Base-by-base conservation (phyloP, 2,888 invertebrate genomes). In the Limnephilus marmoratus region DNA sequence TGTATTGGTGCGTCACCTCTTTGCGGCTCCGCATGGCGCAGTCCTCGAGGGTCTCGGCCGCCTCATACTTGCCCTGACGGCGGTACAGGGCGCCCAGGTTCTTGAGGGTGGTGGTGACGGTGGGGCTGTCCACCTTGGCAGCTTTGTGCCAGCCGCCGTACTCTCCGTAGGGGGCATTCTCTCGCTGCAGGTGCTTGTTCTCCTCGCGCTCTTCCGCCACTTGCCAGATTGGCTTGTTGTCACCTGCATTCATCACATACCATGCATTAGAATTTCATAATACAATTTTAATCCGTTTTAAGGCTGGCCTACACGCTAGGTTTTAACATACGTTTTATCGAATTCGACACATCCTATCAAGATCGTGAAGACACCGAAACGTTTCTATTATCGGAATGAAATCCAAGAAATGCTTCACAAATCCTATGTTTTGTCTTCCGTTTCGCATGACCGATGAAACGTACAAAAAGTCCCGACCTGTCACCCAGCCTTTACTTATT, bases 201-300 rank as follows among this genome's bases (percentile, higher is more conserved):
- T 99, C 99, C 95, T 99, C 99, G 7, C 99, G 97, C 95, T 99
- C 99, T 95, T 99, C 99, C 0, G 99, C 99, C 94, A 99, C 99
- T 97, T 99, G 98, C 98, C 99, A 99, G 95, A 99, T 99, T 15
- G 99, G 98, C 96, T 99, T 99, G 96, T 99, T 99, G 95, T 98
- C 98, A 92, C 97, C 98, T 98, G 96, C 82, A 93, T 34, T 49
- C 53, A 82, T 53, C 45, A 86, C 85, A 68, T 68, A 68, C n/a
- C 18, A 68, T 24, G 7, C 1, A 24, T 68, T 2, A 68, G 9
- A 68, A 68, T 68, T 24, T 68, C 24, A 68, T n/a, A 49, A 49
- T 49, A 3, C 15, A 3, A 15, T 49, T 49, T 45, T 49, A 13
- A 49, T 49, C 49, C 49, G 3, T 49, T 0, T 15, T 49, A 49